Evolutionary conservation across 64 coral and sea anemone genomes (phyloP).

Genomic region (Exaiptasia diaphana): DNA sequence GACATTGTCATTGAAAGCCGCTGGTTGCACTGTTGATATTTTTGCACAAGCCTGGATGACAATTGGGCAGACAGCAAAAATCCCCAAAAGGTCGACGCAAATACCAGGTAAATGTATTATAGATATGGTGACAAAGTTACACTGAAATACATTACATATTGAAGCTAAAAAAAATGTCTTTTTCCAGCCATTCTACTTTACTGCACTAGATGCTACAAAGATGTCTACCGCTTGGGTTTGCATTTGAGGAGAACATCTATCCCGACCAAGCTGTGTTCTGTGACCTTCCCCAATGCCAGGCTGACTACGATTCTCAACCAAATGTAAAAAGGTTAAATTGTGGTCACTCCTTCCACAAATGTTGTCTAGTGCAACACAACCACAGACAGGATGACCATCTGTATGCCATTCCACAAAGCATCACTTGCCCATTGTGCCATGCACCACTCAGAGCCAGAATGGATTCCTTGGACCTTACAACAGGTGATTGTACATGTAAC

Average conservation of each 20-base stretch:
- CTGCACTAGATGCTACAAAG: not conserved
- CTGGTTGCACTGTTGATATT: not conserved
- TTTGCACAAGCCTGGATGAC: not conserved
- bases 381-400: not conserved
- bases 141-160: not conserved
- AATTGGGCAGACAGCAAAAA: constrained; percentile 7
- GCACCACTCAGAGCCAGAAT: not conserved
- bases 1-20: not conserved
- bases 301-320: not conserved
- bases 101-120: constrained; percentile 13
- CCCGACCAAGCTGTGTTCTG: not conserved
- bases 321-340: not conserved
- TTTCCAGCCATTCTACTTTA: not conserved
- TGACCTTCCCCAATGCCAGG: not conserved
- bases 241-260: not conserved
- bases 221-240: not conserved
- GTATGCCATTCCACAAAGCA: not conserved
- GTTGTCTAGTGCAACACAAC: not conserved
- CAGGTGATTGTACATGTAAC: not conserved
- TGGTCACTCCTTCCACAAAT: not conserved
- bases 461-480: not conserved
- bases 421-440: not conserved
- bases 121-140: too few species aligned
- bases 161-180: not conserved
- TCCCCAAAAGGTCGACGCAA: constrained; percentile 16